Evolutionary conservation across 1,140 invertebrate species (phyloP).

Genomic region (Drosophila pseudoananassae): DNA sequence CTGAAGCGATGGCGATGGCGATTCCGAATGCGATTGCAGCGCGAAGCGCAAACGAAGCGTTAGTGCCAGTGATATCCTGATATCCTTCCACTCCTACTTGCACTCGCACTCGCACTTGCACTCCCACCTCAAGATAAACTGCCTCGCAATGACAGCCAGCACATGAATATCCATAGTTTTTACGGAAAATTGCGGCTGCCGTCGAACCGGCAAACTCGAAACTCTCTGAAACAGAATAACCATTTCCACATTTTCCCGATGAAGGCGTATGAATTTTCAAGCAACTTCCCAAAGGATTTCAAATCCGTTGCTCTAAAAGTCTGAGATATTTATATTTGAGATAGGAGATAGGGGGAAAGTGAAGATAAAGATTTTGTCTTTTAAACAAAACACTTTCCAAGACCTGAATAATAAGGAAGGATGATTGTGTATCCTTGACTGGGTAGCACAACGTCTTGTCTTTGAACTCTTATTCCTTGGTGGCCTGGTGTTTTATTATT

Average conservation of each 20-base stretch:
- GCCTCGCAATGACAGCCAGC: conserved; percentile 52
- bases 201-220: conserved; percentile 7
- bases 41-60: conserved; percentile 39
- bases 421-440: not conserved
- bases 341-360: too few relatives aligned
- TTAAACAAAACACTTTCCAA: too few relatives aligned
- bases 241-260: not conserved
- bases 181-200: conserved; percentile 10
- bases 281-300: not conserved
- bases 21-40: conserved; percentile 33
- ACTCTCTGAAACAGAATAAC: not conserved
- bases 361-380: too few relatives aligned
- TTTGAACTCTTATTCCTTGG: too few relatives aligned
- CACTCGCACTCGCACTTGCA: too few relatives aligned
- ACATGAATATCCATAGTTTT: conserved; percentile 46
- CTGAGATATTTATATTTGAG: too few relatives aligned
- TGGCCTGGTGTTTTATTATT: conserved; percentile 19
- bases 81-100: conserved; percentile 19
- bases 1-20: conserved; percentile 24
- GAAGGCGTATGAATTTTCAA: not conserved
- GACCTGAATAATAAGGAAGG: too few relatives aligned
- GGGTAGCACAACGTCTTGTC: conserved; percentile 8
- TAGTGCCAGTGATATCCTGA: conserved; percentile 59
- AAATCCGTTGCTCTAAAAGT: not conserved
- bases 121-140: conserved; percentile 59